Base-by-base conservation (phyloP, 2,797 vertebrate species). In the Neosilurus hyrtlii region DNA sequence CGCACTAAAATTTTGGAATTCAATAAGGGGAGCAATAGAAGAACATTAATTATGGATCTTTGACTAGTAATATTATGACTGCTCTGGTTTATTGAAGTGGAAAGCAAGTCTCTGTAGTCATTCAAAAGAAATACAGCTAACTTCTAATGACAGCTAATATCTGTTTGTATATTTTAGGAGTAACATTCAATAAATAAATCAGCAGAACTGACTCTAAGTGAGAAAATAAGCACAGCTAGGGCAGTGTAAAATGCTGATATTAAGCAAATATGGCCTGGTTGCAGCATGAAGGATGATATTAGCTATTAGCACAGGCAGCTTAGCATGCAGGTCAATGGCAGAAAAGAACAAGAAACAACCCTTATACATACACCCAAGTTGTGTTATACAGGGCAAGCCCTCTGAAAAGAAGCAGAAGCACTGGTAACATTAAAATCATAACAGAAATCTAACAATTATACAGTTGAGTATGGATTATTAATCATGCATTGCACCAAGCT, bases 281-380 rank as follows among this genome's bases (percentile, higher is more conserved):
- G 86, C 68, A 84, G 85, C 89, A 94, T 95, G 94, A 89, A 90
- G 87, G 90, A 95, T 94, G 94, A 90, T 81, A 91, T 89, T 88
- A 86, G 92, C 91, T 91, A 84, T 92, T 92, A 91, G 93, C 92
- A 93, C 93, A 94, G 89, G 92, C 93, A 94, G 93, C 90, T 91
- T 88, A 86, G 91, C 93, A 94, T 95, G 95, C 94, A 94, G 89
- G 90, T 93, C 88, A 91, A 89, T 89, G 90, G 92, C 89, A 93
- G 90, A 68, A 63, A 89, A 89, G 63, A 91, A 90, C 89, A 94
- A 91, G 87, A 93, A 94, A 93, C 89, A 90, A 89, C 92, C 90
- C 88, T 92, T 90, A 94, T 94, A 95, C 93, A 95, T 94, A 95
- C 94, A 95, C 92, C 93, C 93, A 91, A 91, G 93, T 87, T 92